A percentile compares a stretch with the other conserved stretches of the same genome.
These are phyloP conservation scores for Paralichthys olivaceus DNA, from an alignment of 2,113 vertebrate species.

Conservation along the genomic window DNA sequence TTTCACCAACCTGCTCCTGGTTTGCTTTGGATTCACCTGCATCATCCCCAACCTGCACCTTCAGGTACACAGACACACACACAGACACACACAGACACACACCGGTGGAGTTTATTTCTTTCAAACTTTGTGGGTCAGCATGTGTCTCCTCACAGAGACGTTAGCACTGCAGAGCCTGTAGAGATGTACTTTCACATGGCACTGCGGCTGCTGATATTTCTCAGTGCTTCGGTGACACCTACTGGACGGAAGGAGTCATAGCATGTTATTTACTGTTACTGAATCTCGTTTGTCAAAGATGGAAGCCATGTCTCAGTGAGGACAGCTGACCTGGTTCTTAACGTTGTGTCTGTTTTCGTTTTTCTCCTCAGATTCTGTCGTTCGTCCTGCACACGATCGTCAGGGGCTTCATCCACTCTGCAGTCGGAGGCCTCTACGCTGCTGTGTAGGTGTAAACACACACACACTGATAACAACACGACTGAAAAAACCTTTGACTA, in stretches of 20 bases:
- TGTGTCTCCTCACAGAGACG: not conserved
- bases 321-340: not conserved
- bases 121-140: not conserved
- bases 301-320: constrained; percentile 2
- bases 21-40: constrained; percentile 93
- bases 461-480: not conserved
- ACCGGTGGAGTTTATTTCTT: not conserved
- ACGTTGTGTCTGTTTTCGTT: not conserved
- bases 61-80: constrained; percentile 82
- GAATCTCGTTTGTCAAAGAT: constrained; percentile 34
- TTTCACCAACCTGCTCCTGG: constrained; percentile 95
- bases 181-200: constrained; percentile 41
- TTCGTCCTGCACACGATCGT: constrained; percentile 97
- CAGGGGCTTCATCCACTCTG: constrained; percentile 97
- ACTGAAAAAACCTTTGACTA: not conserved
- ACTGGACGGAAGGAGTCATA: constrained; percentile 47
- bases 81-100: constrained; percentile 10
- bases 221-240: constrained; percentile 53
- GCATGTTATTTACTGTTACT: constrained; percentile 18
- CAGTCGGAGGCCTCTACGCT: constrained; percentile 94
- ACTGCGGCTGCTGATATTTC: constrained; percentile 75
- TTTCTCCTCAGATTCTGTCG: constrained; percentile 88
- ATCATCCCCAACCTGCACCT: constrained; percentile 89
- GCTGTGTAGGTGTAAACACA: constrained; percentile 89
- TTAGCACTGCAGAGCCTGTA: not conserved